Evolutionary conservation across 2,797 vertebrate species (phyloP).

Genomic region (Erethizon dorsatum): DNA sequence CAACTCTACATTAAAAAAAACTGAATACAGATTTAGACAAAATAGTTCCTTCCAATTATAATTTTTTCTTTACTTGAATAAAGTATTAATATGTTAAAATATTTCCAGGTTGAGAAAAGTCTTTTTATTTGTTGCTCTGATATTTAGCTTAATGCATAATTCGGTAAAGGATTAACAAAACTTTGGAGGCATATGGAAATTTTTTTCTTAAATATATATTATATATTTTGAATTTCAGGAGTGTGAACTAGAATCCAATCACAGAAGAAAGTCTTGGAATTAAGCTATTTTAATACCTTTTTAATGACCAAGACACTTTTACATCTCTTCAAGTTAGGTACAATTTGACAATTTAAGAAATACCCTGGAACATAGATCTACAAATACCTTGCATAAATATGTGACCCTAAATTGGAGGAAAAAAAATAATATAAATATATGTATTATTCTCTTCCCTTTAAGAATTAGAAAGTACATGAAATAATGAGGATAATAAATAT

Average conservation of each 20-base stretch:
- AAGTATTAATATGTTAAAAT: conserved; percentile 44
- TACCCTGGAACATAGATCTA: conserved; percentile 45
- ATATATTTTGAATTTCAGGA: conserved; percentile 33
- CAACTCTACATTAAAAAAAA: conserved; percentile 31
- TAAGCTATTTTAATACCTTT: conserved; percentile 44
- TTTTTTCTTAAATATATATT: conserved; percentile 39
- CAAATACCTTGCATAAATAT: conserved; percentile 65
- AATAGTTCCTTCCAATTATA: background rate
- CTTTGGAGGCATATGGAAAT: background rate
- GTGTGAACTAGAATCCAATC: conserved; percentile 6
- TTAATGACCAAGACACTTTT: conserved; percentile 17
- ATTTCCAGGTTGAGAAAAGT: background rate
- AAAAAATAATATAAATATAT: conserved; percentile 58
- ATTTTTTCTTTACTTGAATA: conserved; percentile 41
- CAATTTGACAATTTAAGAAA: conserved; percentile 40
- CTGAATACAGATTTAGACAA: conserved; percentile 49
- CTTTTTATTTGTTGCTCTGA: background rate
- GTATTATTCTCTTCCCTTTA: background rate
- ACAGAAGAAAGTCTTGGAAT: conserved; percentile 48
- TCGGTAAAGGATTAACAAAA: conserved; percentile 37
- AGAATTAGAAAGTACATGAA: conserved; percentile 54
- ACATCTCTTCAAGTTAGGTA: conserved; percentile 48
- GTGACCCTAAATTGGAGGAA: conserved; percentile 56
- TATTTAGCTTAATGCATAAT: conserved; percentile 51
- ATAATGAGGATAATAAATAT: conserved; percentile 29